Conservation (phyloP, 2,113 vertebrate species). For the Stomatorhinus ivindoensis region DNA sequence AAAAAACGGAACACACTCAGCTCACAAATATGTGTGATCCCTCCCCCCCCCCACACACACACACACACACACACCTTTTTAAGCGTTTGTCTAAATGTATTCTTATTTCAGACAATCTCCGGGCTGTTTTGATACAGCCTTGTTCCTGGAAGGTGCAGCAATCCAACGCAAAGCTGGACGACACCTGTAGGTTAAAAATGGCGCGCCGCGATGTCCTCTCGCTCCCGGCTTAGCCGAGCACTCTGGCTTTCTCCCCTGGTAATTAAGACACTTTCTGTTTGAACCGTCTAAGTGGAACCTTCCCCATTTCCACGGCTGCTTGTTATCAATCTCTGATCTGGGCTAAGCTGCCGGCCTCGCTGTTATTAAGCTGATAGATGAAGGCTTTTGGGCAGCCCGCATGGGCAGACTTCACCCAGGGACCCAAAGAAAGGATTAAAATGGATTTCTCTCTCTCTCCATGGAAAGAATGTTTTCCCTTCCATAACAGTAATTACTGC, state of each 20-base stretch:
- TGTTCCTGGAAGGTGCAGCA: background rate
- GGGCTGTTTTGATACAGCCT: background rate
- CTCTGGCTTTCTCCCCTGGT: slow-evolving; percentile 18
- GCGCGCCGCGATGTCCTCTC: background rate
- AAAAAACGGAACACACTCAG: background rate
- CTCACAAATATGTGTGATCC: background rate
- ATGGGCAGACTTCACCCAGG: slow-evolving; percentile 22
- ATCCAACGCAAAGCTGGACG: background rate
- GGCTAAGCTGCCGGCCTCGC: background rate
- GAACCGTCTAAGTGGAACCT: slow-evolving; percentile 29
- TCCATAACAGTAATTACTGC: slow-evolving; percentile 9
- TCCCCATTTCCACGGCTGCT: slow-evolving; percentile 23
- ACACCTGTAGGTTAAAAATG: background rate
- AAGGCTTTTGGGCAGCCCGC: background rate
- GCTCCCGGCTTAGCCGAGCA: background rate
- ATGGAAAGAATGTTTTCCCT: background rate
- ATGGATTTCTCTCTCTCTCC: slow-evolving; percentile 29
- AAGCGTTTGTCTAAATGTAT: background rate
- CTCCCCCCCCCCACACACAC: background rate
- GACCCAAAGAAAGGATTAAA: slow-evolving; percentile 28
- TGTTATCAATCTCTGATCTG: slow-evolving; percentile 33
- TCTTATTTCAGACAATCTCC: background rate
- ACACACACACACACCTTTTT: background rate
- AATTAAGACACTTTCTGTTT: slow-evolving; percentile 32
- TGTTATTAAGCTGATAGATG: slow-evolving; percentile 15